phyloP scores from a whole-genome alignment of 1,140 invertebrate genomes.

The Holotrichia oblita region DNA sequence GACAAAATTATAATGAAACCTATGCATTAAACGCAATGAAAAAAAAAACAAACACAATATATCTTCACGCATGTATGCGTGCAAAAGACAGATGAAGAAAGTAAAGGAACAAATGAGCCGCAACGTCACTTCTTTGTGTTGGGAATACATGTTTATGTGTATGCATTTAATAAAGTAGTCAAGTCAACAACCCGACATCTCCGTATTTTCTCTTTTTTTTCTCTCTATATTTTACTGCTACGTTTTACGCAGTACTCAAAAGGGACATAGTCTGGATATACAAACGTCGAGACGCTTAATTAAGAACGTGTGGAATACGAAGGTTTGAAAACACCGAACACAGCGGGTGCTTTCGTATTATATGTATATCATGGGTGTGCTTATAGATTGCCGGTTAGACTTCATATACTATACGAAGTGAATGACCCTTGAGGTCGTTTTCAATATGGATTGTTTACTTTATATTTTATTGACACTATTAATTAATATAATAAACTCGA shows the following conservation, averaged over 20 bases:
- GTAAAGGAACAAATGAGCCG: slow-evolving; percentile 6
- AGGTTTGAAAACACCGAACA: neutral
- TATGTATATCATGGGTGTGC: neutral
- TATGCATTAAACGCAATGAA: neutral
- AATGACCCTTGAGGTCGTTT: slow-evolving; percentile 18
- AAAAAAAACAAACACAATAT: neutral
- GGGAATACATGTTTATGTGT: neutral
- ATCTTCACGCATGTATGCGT: neutral
- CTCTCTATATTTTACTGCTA: slow-evolving; percentile 1
- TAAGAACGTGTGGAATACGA: neutral
- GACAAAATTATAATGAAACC: neutral
- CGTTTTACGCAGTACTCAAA: neutral
- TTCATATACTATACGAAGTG: neutral
- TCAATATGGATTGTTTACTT: slow-evolving; percentile 9
- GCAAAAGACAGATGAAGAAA: neutral
- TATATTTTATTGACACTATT: slow-evolving; percentile 30
- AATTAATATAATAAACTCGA: slow-evolving; percentile 2
- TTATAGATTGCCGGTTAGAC: no score
- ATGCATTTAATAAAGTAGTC: slow-evolving; percentile 12
- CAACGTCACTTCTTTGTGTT: slow-evolving; percentile 27
- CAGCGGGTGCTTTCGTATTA: neutral
- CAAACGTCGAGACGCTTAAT: slow-evolving; percentile 22
- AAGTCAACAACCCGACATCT: slow-evolving; percentile 28
- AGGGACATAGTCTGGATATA: neutral
- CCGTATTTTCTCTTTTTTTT: slow-evolving; percentile 9